phyloP scores from a whole-genome alignment of 2,888 invertebrate genomes.

The Microctonus brassicae region DNA sequence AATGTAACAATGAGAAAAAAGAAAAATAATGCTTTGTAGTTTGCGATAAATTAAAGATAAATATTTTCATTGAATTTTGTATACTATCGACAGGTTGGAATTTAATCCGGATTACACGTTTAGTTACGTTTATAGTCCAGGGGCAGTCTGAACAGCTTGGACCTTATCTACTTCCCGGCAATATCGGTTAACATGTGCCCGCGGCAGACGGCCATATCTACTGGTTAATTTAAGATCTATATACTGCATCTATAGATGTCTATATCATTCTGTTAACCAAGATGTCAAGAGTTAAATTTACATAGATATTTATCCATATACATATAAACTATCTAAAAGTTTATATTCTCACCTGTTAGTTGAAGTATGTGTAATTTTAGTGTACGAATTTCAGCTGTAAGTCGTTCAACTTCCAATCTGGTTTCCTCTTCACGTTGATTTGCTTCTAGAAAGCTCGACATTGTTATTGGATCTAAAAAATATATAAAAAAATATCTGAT shows the following conservation, averaged over 20 bases:
- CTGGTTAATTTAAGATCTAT: not conserved
- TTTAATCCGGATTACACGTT: not conserved
- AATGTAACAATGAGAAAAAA: no score
- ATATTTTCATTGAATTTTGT: constrained; percentile 19
- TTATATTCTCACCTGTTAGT: constrained; percentile 69
- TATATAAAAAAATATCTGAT: no score
- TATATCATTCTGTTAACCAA: not conserved
- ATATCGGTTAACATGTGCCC: not conserved
- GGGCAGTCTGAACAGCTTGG: not conserved
- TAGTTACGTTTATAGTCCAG: not conserved
- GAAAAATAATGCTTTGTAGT: no score
- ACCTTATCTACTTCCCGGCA: not conserved
- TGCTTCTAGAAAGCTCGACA: constrained; percentile 71
- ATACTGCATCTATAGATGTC: not conserved
- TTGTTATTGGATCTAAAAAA: constrained; percentile 58
- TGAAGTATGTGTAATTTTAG: constrained; percentile 75
- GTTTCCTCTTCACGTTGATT: constrained; percentile 75
- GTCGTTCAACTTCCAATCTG: constrained; percentile 74
- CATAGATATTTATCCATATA: not conserved
- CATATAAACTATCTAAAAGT: not conserved
- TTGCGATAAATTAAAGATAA: constrained; percentile 8
- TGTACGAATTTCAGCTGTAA: constrained; percentile 75
- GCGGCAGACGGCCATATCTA: not conserved
- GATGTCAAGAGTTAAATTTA: not conserved
- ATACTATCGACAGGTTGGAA: not conserved